These are phyloP conservation scores for Solea solea DNA, from an alignment of 2,113 vertebrate species.

Conservation along the genomic window DNA sequence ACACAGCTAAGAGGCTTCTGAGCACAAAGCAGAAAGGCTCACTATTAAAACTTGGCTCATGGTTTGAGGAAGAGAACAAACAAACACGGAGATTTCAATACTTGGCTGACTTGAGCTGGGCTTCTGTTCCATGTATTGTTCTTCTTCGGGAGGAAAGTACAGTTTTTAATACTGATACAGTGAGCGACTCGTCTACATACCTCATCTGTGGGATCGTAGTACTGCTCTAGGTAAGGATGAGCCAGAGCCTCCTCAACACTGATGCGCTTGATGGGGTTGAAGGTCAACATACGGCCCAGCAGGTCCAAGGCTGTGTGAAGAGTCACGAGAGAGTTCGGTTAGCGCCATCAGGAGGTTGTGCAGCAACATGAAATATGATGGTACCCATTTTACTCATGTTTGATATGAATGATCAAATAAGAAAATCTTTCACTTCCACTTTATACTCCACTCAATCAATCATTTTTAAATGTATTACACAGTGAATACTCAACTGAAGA, in stretches of 20 bases:
- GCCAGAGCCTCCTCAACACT: slow-evolving; percentile 90
- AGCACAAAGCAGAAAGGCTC: slow-evolving; percentile 11
- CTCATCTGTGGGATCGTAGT: slow-evolving; percentile 92
- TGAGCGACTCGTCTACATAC: slow-evolving; percentile 53
- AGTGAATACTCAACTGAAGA: too few relatives aligned
- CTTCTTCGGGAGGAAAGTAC: not conserved
- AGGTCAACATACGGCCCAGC: slow-evolving; percentile 90
- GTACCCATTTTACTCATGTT: too few relatives aligned
- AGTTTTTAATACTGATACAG: not conserved
- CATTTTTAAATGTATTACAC: too few relatives aligned
- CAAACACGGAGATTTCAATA: not conserved
- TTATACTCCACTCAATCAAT: too few relatives aligned
- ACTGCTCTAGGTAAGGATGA: slow-evolving; percentile 92
- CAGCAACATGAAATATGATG: not conserved
- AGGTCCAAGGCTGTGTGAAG: slow-evolving; percentile 85
- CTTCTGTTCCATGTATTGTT: not conserved
- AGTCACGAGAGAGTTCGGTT: slow-evolving; percentile 12
- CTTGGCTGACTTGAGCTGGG: not conserved
- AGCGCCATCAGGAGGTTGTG: not conserved
- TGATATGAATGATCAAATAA: too few relatives aligned
- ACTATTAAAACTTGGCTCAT: slow-evolving; percentile 22
- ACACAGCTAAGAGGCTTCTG: slow-evolving; percentile 42
- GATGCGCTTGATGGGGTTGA: slow-evolving; percentile 91
- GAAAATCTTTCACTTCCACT: too few relatives aligned
- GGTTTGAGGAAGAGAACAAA: not conserved